phyloP scores from a whole-genome alignment of 2,113 vertebrate species.

The Boleophthalmus pectinirostris region DNA sequence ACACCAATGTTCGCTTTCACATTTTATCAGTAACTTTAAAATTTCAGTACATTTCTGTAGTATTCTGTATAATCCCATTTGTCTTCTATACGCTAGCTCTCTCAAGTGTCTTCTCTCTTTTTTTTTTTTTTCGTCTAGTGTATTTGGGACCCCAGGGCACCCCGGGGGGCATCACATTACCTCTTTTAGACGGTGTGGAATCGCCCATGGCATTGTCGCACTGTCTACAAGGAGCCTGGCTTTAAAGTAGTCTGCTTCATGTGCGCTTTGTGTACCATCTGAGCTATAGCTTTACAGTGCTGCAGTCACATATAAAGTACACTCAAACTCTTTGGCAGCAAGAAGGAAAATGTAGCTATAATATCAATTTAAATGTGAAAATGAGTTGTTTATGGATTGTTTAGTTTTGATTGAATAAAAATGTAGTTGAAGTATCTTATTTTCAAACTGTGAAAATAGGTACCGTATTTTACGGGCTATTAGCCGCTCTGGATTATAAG shows the following conservation, averaged over 20 bases:
- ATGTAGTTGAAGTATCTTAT: too few relatives aligned
- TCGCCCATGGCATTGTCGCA: slow-evolving; percentile 1
- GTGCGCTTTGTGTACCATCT: not conserved
- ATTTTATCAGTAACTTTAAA: not conserved
- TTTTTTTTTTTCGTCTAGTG: not conserved
- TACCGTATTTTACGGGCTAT: too few relatives aligned
- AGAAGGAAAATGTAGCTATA: too few relatives aligned
- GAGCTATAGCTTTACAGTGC: not conserved
- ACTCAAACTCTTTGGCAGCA: not conserved
- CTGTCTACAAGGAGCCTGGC: not conserved
- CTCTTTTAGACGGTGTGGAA: not conserved
- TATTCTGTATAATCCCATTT: not conserved
- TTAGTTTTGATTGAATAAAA: too few relatives aligned
- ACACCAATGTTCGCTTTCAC: not conserved
- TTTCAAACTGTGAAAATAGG: too few relatives aligned
- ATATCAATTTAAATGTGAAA: too few relatives aligned
- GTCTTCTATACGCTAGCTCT: not conserved
- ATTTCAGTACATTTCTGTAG: not conserved
- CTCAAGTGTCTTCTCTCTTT: not conserved
- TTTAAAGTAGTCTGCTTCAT: not conserved
- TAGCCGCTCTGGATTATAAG: too few relatives aligned
- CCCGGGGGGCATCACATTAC: not conserved
- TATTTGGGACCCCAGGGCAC: not conserved
- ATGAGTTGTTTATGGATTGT: too few relatives aligned
- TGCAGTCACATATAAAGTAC: not conserved